Conservation (phyloP, 2,113 vertebrate genomes). For the Choloepus hoffmanni region DNA sequence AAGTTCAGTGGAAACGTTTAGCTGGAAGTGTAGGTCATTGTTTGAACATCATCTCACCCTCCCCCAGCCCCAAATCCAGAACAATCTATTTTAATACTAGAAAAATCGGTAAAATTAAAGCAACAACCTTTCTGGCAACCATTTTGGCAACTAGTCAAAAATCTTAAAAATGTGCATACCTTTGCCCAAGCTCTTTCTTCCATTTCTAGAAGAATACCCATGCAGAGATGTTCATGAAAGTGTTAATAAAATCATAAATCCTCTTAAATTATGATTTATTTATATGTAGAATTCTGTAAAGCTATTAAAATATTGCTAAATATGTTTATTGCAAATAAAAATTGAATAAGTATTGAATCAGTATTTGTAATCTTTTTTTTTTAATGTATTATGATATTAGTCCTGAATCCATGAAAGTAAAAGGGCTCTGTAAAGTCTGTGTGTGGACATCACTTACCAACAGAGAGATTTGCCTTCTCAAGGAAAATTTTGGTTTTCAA, state of each 20-base stretch:
- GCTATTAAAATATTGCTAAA: neutral
- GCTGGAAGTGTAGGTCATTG: neutral
- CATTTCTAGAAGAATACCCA: neutral
- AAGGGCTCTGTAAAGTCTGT: neutral
- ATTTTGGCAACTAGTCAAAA: neutral
- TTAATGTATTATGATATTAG: neutral
- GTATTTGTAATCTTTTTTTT: neutral
- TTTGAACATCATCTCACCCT: neutral
- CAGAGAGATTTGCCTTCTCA: neutral
- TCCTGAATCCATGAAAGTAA: conserved; percentile 12
- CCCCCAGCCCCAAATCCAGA: neutral
- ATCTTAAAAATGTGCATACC: neutral
- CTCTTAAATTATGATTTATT: neutral
- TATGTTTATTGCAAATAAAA: neutral
- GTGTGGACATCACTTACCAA: neutral
- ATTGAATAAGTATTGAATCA: neutral
- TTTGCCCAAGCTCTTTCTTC: neutral
- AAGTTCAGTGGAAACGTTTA: neutral
- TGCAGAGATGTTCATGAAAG: neutral
- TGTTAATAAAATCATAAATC: neutral
- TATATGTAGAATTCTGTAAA: neutral
- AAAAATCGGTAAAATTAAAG: neutral
- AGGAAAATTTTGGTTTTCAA: neutral
- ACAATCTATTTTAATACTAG: neutral
- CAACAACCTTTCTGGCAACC: neutral